Evolutionary conservation across 2,113 vertebrate genomes (phyloP), one percentile per base, ranked within the genome.

Genomic region (Papio anubis): DNA sequence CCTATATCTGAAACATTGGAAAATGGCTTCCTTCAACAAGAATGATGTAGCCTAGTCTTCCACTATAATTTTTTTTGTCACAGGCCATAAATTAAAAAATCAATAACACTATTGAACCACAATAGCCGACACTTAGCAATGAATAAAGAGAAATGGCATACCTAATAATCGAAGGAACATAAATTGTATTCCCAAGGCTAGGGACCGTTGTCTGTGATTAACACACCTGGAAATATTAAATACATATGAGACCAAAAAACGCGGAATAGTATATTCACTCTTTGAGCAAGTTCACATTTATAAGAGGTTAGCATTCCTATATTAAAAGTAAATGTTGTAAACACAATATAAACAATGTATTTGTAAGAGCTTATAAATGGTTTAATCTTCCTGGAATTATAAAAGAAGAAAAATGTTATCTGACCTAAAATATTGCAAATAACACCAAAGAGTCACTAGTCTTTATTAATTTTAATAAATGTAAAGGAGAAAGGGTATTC

Each of bases 151-250:
- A 84, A 95, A 90, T 32, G 7, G 12, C 84, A 88, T 96, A 98
- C 98, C 98, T 30, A 98, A 32, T 96, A 98, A 76, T 40, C 98
- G 97, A 87, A 98, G 92, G 45, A 98, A 52, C 48, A 92, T 95
- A 72, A 97, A 97, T 52, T 98, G 97, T 61, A 97, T 90, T 82
- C 98, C 98, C 72, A 98, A n/a, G 3, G 98, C 97, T 88, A 98
- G 88, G 78, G 98, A 97, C 3, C 97, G 96, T 5, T 98, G 95
- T 3, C 45, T 95, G 6, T 97, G 92, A 94, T 98, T 73, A 78
- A 98, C 98, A 97, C 98, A 98, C 59, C 98, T 98, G 68, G 11
- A 88, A 92, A 88, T 14, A 93, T 73, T 83, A 70, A 96, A 87
- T 21, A 78, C 2, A 57, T 21, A 76, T 64, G 14, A 97, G n/a